A percentile compares a stretch with the other conserved stretches of the same genome.
Conservation (phyloP, 2,797 vertebrate genomes). For the Lepilemur ruficaudatus region DNA sequence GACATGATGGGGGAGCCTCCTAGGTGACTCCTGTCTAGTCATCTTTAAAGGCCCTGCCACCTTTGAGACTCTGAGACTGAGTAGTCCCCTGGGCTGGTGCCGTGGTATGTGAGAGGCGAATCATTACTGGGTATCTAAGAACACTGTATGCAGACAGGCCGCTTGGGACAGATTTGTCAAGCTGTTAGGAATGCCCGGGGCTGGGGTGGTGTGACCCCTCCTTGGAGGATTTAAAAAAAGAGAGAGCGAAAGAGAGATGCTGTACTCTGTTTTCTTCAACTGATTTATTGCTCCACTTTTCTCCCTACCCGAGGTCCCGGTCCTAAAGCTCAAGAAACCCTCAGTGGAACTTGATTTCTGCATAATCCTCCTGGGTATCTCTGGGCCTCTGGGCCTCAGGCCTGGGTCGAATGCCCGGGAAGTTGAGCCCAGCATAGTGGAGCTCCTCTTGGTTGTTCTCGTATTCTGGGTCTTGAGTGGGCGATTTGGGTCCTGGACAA, state of each 20-base stretch:
- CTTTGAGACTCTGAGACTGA: background rate
- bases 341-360: slow-evolving; percentile 47
- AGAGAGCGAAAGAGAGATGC: background rate
- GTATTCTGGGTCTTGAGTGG: background rate
- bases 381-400: background rate
- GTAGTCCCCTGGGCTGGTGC: background rate
- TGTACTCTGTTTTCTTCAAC: background rate
- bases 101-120: background rate
- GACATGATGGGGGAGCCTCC: background rate
- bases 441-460: background rate
- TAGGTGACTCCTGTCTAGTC: background rate
- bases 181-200: background rate
- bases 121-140: background rate
- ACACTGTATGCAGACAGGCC: background rate
- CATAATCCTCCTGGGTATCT: background rate
- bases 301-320: background rate
- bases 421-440: slow-evolving; percentile 62
- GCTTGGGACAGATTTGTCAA: too few relatives aligned
- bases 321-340: background rate
- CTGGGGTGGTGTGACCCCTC: background rate
- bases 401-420: background rate
- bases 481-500: background rate
- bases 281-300: background rate
- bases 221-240: background rate
- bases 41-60: background rate